Conservation (phyloP, 1,140 invertebrate genomes). For the Papilio glaucus region DNA sequence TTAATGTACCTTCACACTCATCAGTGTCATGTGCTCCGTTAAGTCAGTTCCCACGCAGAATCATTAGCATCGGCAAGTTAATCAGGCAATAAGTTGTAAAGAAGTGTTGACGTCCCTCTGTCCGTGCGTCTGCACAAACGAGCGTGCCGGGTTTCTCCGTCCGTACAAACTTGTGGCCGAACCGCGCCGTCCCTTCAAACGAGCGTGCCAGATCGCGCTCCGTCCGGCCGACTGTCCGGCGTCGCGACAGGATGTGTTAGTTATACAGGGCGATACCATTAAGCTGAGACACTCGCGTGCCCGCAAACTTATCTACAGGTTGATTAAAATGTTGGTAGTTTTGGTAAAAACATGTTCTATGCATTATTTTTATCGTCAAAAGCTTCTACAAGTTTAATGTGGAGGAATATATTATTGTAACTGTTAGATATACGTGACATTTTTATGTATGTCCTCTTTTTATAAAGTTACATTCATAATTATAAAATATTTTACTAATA, state of each 20-base stretch:
- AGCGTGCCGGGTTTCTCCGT: too few relatives aligned
- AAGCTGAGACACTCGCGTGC: slow-evolving; percentile 51
- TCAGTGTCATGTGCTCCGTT: neutral
- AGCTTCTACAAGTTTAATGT: neutral
- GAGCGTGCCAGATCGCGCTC: slow-evolving; percentile 8
- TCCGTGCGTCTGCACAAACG: neutral
- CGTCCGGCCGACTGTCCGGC: slow-evolving; percentile 10
- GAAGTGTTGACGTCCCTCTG: slow-evolving; percentile 2
- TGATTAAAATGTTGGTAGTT: slow-evolving; percentile 31
- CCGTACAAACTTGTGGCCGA: too few relatives aligned
- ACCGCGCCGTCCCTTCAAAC: slow-evolving; percentile 22
- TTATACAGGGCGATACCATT: slow-evolving; percentile 51
- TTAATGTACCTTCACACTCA: neutral
- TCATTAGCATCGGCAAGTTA: slow-evolving; percentile 6
- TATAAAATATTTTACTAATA: too few relatives aligned
- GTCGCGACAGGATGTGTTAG: slow-evolving; percentile 53
- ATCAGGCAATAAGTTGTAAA: slow-evolving; percentile 16
- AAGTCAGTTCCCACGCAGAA: neutral
- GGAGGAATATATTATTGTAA: too few relatives aligned
- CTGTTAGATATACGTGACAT: too few relatives aligned
- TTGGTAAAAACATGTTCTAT: neutral
- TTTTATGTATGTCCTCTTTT: too few relatives aligned
- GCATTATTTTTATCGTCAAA: neutral
- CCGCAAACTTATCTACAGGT: slow-evolving; percentile 42
- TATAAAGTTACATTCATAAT: too few relatives aligned